Percentiles rank a stretch among this genome's conserved stretches.
phyloP scores from a whole-genome alignment of 2,888 invertebrate genomes.

The Noctua janthina region DNA sequence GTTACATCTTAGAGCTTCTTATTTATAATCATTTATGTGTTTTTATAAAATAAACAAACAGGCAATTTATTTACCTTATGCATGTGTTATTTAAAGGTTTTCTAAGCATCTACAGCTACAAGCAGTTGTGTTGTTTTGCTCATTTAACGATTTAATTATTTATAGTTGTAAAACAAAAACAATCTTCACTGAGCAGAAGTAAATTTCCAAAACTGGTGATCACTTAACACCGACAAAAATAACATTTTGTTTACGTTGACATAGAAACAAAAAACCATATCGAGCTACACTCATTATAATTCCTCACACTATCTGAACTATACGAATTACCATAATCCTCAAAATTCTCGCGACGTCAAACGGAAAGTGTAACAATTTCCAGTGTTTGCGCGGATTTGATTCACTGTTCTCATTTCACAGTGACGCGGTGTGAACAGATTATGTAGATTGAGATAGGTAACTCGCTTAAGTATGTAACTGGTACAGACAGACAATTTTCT shows the following conservation, averaged over 20 bases:
- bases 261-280: conserved; percentile 17
- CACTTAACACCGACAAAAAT: conserved; percentile 4
- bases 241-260: conserved; percentile 38
- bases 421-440: conserved; percentile 24
- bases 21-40: background rate
- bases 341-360: conserved; percentile 15
- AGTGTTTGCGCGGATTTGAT: conserved; percentile 34
- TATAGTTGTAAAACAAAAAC: background rate
- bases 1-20: background rate
- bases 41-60: background rate
- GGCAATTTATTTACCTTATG: background rate
- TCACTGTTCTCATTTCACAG: conserved; percentile 25
- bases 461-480: conserved; percentile 17
- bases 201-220: background rate
- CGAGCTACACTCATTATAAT: conserved; percentile 27
- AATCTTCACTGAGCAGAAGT: background rate
- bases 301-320: conserved; percentile 21
- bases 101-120: background rate
- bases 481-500: conserved; percentile 20
- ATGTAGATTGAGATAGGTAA: conserved; percentile 31
- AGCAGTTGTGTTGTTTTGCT: background rate
- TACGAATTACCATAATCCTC: conserved; percentile 29
- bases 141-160: background rate
- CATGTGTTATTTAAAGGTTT: background rate
- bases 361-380: conserved; percentile 33